These are phyloP conservation scores for Halesus radiatus DNA, from an alignment of 1,140 invertebrate species.

Conservation along the genomic window DNA sequence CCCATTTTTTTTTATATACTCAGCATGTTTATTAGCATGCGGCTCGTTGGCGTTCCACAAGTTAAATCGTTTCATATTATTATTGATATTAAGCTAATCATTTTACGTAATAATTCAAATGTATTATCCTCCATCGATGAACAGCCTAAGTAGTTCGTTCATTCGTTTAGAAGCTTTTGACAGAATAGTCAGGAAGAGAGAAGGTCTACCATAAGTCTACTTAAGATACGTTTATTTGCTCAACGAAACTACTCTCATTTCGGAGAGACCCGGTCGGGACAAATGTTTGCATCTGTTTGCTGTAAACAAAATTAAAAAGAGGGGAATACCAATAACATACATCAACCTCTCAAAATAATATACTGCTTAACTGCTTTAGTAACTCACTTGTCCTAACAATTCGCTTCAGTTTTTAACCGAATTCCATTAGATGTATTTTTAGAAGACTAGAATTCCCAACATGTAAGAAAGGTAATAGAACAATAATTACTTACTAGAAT, in stretches of 20 bases:
- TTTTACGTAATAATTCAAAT: no score
- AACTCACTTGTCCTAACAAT: neutral
- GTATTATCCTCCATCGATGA: no score
- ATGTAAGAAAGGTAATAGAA: neutral
- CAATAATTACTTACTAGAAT: neutral
- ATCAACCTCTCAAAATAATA: slow-evolving; percentile 49
- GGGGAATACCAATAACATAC: slow-evolving; percentile 49
- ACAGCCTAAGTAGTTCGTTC: neutral
- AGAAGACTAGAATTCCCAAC: neutral
- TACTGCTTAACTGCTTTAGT: neutral
- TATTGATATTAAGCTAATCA: no score
- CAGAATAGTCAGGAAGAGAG: no score
- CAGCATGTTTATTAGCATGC: no score
- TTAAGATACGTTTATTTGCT: slow-evolving; percentile 21
- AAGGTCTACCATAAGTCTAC: slow-evolving; percentile 4
- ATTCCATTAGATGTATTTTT: neutral
- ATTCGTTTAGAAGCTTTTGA: neutral
- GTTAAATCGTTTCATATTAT: no score
- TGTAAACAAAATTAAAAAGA: slow-evolving; percentile 54
- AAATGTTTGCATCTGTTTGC: slow-evolving; percentile 53
- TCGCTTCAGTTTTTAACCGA: neutral
- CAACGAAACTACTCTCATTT: slow-evolving; percentile 3
- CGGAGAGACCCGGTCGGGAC: slow-evolving; percentile 13
- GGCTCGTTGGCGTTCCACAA: no score
- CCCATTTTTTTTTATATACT: no score